Evolutionary conservation across 2,113 vertebrate species (phyloP), one percentile per base, ranked within the genome.

Genomic region (Chloropsis cyanopogon): DNA sequence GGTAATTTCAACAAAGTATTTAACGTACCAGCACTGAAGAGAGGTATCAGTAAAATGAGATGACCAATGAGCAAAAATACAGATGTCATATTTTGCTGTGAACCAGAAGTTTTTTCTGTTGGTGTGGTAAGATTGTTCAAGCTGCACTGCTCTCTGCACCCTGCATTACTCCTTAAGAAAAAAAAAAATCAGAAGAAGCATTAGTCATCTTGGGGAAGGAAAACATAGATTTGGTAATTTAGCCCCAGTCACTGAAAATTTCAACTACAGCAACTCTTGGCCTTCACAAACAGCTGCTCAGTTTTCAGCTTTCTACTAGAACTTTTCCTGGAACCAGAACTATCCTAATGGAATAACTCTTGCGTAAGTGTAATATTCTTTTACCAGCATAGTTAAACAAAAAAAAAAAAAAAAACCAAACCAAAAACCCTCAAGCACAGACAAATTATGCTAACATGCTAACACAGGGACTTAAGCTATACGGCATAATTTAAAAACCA

Each of bases 1-100:
- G 1, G 53, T 11, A 42, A 73, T 66, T 90, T 63, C 60, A 78
- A 22, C 31, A 47, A 92, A 3, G 1, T 21, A 52, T 49, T 88
- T 79, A 72, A 98, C 98, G 97, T 96, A 98, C 98, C 97, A 80
- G 95, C 87, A 76, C 72, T 68, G 86, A 96, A 59, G n/a, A 92
- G 57, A 71, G 94, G 92, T 75, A 90, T 86, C 90, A 95, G 49
- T 13, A 95, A 70, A 89, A 79, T 68, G 26, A 97, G 60, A 95
- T 39, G 31, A 84, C 87, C 88, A 93, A 82, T 37, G n/a, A 95
- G 37, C 49, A 94, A 64, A 75, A 97, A 72, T 12, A 46, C 9
- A 83, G 89, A 90, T 89, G 71, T 83, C 97, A 98, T 98, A 94
- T 95, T 98, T 92, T 96, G 92, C 96, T 97, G 66, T 39, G 80